Evolutionary conservation across 2,888 invertebrate species (phyloP), one percentile per base, ranked within the genome.

Genomic region (Pheosia tremula): DNA sequence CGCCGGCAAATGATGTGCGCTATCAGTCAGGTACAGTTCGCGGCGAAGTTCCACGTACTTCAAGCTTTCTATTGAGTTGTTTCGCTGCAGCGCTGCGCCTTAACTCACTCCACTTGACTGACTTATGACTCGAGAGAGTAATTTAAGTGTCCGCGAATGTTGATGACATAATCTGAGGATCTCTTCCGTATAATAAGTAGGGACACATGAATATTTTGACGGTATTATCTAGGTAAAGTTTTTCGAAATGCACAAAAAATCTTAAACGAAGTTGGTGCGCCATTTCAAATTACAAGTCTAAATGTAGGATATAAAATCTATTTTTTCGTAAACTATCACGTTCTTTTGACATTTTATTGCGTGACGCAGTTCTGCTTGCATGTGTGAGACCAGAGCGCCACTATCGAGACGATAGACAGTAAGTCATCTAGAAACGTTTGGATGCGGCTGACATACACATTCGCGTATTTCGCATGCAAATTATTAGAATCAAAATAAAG

Each of bases 141-240:
- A 61, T 57, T 66, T 53, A 62, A 57, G 53, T 52, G 66, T 57
- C 41, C 49, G 52, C 50, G 49, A 57, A 59, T 61, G 62, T 55
- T 58, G 65, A 64, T 60, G 64, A 61, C 53, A 61, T 64, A 58
- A 68, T 68, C 65, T 64, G 41, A 11, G 24, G 64, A 62, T 68
- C 59, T 58, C 57, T 59, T 49, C 36, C 11, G 59, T 54, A 59
- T 55, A 52, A 66, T 59, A 61, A 71, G 64, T 56, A 58, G 47
- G 56, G 39, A 53, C 56, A 56, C 53, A 13, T 10, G 56, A 56
- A 8, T 7, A 56, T 56, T 56, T 56, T 56, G 41, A 24, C 36
- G 9, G 52, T 37, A 37, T 9, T 11, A 4, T 37, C 10, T 50
- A 49, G 13, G 49, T 49, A 49, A 13, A 13, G 7, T n/a, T 4